Percentiles rank a stretch among this genome's conserved stretches.
phyloP scores from a whole-genome alignment of 2,888 invertebrate genomes.

The Hyposoter didymator region DNA sequence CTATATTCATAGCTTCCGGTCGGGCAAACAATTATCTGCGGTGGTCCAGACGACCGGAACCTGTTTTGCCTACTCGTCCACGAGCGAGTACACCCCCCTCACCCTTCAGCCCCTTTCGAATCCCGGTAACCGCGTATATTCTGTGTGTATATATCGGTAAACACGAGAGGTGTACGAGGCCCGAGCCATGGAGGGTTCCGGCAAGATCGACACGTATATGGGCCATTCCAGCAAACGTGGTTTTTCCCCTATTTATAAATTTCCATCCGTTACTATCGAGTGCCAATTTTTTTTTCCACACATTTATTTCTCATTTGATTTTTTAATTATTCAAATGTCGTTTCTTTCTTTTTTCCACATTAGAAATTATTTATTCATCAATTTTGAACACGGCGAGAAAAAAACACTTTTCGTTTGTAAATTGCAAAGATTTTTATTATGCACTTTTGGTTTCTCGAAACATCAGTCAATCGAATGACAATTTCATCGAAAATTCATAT shows the following conservation, averaged over 20 bases:
- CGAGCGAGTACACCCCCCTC: conserved; percentile 26
- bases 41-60: conserved; percentile 74
- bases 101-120: conserved; percentile 10
- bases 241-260: no score
- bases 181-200: conserved; percentile 31
- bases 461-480: neutral
- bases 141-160: conserved; percentile 42
- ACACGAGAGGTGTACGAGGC: conserved; percentile 44
- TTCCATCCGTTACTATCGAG: no score
- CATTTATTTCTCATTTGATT: no score
- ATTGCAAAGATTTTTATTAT: no score
- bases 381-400: no score
- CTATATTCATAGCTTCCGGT: conserved; percentile 79
- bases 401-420: no score
- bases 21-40: conserved; percentile 80
- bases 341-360: no score
- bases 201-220: conserved; percentile 23
- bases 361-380: no score
- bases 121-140: neutral
- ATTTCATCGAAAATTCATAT: neutral
- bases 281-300: no score
- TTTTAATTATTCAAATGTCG: no score
- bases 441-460: no score
- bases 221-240: neutral
- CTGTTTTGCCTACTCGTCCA: conserved; percentile 74